Conservation (phyloP, 2,113 vertebrate genomes). For the Acinonyx jubatus region DNA sequence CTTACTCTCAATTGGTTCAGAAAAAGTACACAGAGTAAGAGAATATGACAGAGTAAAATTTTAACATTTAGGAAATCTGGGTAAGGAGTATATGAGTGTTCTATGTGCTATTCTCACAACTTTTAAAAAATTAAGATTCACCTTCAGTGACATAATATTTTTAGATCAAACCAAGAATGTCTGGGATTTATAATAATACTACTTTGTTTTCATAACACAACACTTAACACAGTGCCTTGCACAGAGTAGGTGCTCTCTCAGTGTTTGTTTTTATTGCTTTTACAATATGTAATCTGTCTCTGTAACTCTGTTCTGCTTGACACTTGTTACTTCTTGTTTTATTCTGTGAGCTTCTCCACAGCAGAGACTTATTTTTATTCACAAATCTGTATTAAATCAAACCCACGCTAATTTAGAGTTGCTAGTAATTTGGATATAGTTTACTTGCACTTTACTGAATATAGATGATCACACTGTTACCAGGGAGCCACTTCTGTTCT, state of each 20-base stretch:
- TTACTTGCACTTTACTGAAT: neutral
- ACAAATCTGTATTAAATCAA: slow-evolving; percentile 39
- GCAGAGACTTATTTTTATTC: slow-evolving; percentile 17
- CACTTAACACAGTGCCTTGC: neutral
- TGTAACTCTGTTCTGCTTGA: neutral
- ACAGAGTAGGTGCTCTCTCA: neutral
- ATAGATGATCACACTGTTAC: neutral
- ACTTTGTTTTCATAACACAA: neutral
- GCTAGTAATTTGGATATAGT: neutral
- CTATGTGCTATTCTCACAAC: neutral
- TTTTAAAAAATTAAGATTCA: slow-evolving; percentile 3
- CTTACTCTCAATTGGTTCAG: neutral
- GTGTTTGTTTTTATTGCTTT: neutral
- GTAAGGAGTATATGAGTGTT: neutral
- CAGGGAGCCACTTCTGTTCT: neutral
- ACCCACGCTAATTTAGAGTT: slow-evolving; percentile 3
- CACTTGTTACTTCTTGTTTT: neutral
- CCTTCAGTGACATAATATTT: neutral
- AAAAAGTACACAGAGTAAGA: neutral
- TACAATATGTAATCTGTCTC: neutral
- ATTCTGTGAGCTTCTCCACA: neutral
- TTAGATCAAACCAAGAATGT: slow-evolving; percentile 17
- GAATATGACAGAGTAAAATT: neutral
- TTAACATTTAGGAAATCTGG: neutral
- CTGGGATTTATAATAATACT: neutral